Evolutionary conservation across 2,888 invertebrate species (phyloP).

Genomic region (Lamellibrachia satsuma): DNA sequence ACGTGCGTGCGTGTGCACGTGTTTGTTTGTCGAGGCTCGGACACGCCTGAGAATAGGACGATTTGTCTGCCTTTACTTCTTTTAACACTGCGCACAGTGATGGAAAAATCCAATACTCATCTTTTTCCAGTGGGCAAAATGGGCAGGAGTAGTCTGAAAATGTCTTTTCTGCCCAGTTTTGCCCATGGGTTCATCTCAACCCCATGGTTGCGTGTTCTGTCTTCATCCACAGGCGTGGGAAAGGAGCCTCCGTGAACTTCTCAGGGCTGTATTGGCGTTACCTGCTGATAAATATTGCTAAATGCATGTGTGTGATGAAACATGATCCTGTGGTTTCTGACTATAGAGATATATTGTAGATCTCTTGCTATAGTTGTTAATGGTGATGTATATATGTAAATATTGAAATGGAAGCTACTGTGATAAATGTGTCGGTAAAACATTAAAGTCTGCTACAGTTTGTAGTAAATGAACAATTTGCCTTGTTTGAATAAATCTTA

Average conservation of each 20-base stretch:
- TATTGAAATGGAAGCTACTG: neutral
- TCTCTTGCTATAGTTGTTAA: neutral
- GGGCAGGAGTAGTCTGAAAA: neutral
- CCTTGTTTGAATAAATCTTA: neutral
- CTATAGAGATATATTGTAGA: neutral
- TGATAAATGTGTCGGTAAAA: neutral
- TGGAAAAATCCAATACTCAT: neutral
- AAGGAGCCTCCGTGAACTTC: neutral
- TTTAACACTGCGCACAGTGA: neutral
- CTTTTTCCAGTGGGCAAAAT: neutral
- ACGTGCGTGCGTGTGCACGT: neutral
- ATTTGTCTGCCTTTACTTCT: neutral
- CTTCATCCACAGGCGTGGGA: neutral
- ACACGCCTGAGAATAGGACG: neutral
- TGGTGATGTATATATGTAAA: neutral
- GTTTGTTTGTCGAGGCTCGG: neutral
- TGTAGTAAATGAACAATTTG: constrained; percentile 13
- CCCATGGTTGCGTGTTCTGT: neutral
- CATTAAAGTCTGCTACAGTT: constrained; percentile 11
- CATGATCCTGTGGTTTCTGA: neutral
- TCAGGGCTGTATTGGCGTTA: neutral
- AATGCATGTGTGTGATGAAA: neutral
- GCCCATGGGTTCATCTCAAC: neutral
- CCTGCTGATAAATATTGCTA: neutral
- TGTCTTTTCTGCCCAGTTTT: neutral